These are phyloP conservation scores for Lordiphosa fenestrarum DNA, from an alignment of 2,888 invertebrate species.

Conservation along the genomic window DNA sequence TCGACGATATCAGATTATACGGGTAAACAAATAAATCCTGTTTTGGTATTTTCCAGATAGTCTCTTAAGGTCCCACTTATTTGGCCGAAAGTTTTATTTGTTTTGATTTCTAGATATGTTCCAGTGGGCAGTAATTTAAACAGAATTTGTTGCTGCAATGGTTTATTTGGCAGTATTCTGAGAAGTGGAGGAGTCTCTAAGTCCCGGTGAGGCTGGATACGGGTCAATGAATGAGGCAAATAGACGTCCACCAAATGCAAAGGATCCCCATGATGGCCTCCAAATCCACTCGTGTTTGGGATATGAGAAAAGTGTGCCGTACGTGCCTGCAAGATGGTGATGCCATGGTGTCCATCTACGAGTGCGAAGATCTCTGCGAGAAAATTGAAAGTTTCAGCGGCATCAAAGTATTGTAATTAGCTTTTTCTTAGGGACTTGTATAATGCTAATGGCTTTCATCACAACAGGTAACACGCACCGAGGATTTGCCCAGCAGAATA, in stretches of 20 bases:
- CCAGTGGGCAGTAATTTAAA: conserved; percentile 80
- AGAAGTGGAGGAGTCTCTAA: conserved; percentile 77
- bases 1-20: too few species aligned
- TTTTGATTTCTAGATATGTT: conserved; percentile 53
- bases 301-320: conserved; percentile 65
- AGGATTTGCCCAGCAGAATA: conserved; percentile 75
- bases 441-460: not conserved
- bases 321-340: conserved; percentile 73
- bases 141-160: conserved; percentile 78
- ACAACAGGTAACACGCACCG: conserved; percentile 56
- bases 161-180: conserved; percentile 74
- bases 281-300: conserved; percentile 82
- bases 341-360: conserved; percentile 71
- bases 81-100: too few species aligned
- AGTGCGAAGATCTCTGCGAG: conserved; percentile 56
- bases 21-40: too few species aligned
- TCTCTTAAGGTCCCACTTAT: too few species aligned
- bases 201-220: conserved; percentile 60
- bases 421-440: too few species aligned
- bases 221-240: conserved; percentile 78
- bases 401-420: conserved; percentile 59
- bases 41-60: too few species aligned
- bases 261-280: conserved; percentile 86
- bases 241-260: conserved; percentile 78
- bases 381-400: conserved; percentile 77